Evolutionary conservation across 1,140 invertebrate genomes (phyloP).

Genomic region (Dysdera silvatica): DNA sequence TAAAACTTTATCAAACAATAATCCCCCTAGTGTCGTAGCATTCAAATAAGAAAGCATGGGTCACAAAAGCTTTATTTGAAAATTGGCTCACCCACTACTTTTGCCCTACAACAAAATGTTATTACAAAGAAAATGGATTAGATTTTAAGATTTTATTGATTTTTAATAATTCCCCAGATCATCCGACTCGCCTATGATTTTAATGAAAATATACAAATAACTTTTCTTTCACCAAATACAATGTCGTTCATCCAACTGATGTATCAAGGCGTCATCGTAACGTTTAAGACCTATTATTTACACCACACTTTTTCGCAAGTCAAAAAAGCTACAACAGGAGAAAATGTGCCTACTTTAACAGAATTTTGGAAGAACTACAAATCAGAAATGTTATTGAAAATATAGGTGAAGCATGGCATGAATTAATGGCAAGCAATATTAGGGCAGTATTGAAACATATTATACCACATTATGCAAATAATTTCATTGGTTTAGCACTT

Average conservation of each 20-base stretch:
- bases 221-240: slow-evolving; percentile 17
- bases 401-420: background rate
- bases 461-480: background rate
- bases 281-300: slow-evolving; percentile 27
- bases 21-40: slow-evolving; percentile 1
- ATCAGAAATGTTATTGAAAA: slow-evolving; percentile 6
- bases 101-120: slow-evolving; percentile 9
- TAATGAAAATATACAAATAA: slow-evolving; percentile 18
- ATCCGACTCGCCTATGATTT: slow-evolving; percentile 8
- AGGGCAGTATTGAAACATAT: background rate
- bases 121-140: slow-evolving; percentile 15
- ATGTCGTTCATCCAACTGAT: slow-evolving; percentile 20
- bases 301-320: slow-evolving; percentile 1
- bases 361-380: slow-evolving; percentile 3
- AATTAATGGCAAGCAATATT: background rate
- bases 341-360: background rate
- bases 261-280: slow-evolving; percentile 19
- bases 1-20: background rate
- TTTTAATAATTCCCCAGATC: slow-evolving; percentile 23
- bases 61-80: slow-evolving; percentile 23
- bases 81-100: slow-evolving; percentile 26
- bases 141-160: slow-evolving; percentile 23
- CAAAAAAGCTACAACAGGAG: background rate
- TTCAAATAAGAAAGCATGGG: slow-evolving; percentile 20
- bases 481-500: too few species aligned